Evolutionary conservation across 2,113 vertebrate genomes (phyloP).

Genomic region (Oryzias woworae): DNA sequence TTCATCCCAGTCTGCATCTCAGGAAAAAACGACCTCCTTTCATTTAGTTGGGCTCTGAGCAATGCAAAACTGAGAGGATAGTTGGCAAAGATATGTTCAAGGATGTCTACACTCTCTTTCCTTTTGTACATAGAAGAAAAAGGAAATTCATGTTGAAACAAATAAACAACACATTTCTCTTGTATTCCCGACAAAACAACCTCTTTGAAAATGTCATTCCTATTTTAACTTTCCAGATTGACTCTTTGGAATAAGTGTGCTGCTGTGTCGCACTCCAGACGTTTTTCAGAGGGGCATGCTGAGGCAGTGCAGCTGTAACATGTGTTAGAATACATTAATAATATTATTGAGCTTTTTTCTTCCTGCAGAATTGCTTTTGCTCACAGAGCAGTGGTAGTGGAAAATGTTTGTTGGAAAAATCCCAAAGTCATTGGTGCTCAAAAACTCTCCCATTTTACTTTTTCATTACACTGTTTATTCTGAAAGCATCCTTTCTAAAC

Average conservation of each 20-base stretch:
- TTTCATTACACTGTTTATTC: background rate
- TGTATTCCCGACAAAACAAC: conserved; percentile 25
- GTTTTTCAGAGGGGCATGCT: background rate
- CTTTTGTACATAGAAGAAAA: conserved; percentile 15
- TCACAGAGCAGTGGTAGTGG: background rate
- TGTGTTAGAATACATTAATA: background rate
- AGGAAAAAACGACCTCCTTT: conserved; percentile 47
- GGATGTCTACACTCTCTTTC: conserved; percentile 26
- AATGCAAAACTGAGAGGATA: conserved; percentile 30
- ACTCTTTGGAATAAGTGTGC: conserved; percentile 14
- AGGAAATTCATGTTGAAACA: conserved; percentile 22
- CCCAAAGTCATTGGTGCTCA: background rate
- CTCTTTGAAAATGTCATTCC: conserved; percentile 36
- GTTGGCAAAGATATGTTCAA: conserved; percentile 52
- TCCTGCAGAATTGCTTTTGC: background rate
- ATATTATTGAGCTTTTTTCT: background rate
- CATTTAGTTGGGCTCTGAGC: conserved; percentile 39
- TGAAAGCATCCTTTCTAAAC: too few species aligned
- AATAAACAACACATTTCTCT: conserved; percentile 15
- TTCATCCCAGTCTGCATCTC: conserved; percentile 41
- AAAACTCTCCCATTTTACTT: background rate
- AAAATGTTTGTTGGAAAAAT: background rate
- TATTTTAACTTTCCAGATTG: conserved; percentile 17
- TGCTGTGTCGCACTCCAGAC: conserved; percentile 6
- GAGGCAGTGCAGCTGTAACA: background rate